phyloP scores from a whole-genome alignment of 2,888 invertebrate genomes.

The Hartigia nigra region DNA sequence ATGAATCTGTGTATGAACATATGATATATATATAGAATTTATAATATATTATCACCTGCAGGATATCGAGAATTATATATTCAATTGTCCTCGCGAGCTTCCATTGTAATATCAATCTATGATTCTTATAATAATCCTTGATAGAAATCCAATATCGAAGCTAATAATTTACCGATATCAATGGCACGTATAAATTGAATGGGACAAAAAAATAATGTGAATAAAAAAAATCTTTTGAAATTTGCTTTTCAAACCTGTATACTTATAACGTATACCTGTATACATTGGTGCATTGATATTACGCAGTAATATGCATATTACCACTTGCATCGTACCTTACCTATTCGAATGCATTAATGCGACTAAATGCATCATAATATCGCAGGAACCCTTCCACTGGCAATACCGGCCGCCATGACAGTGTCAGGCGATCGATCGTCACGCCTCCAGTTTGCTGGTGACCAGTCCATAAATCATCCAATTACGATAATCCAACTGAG shows the following conservation, averaged over 20 bases:
- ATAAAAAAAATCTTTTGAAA: background rate
- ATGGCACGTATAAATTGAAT: background rate
- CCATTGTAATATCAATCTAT: background rate
- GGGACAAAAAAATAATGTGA: background rate
- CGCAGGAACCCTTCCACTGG: background rate
- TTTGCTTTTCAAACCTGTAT: background rate
- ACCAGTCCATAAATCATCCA: slow-evolving; percentile 36
- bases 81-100: background rate
- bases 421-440: background rate
- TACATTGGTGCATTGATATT: too few relatives aligned
- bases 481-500: slow-evolving; percentile 35
- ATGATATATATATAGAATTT: background rate
- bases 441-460: background rate
- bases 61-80: background rate
- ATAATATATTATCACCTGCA: background rate
- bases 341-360: background rate
- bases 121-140: background rate
- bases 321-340: background rate
- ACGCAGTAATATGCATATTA: background rate
- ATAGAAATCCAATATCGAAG: background rate
- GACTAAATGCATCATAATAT: background rate
- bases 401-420: background rate
- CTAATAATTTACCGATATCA: background rate
- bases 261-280: too few relatives aligned
- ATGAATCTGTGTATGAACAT: background rate